A percentile compares a stretch with the other conserved stretches of the same genome.
These are phyloP conservation scores for Eupsittula cactorum DNA, from an alignment of 2,113 vertebrate species.

Conservation along the genomic window DNA sequence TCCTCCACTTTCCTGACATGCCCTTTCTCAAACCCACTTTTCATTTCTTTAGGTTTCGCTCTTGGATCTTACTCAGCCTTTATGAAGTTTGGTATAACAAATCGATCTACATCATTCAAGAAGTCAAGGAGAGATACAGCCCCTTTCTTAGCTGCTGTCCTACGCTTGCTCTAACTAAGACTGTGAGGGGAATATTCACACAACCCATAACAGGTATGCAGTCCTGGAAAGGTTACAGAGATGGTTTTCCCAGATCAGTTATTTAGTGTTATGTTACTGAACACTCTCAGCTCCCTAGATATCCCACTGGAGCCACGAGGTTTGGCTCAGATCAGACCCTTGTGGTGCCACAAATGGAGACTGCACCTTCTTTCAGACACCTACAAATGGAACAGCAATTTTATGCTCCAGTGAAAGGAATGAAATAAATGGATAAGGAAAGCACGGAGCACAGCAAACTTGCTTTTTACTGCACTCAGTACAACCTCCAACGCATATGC, in stretches of 20 bases:
- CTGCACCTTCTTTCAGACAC: background rate
- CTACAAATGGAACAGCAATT: background rate
- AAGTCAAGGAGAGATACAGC: background rate
- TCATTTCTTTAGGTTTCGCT: background rate
- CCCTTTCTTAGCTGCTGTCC: background rate
- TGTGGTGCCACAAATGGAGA: rapidly evolving
- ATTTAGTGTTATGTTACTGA: rapidly evolving
- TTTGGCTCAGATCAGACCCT: background rate
- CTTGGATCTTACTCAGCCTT: background rate
- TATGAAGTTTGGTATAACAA: background rate
- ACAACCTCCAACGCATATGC: rapidly evolving
- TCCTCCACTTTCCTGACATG: background rate
- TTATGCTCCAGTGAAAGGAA: background rate
- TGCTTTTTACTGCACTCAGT: background rate
- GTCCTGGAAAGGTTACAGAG: background rate
- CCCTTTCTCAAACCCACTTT: background rate
- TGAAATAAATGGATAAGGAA: background rate
- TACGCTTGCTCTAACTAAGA: background rate
- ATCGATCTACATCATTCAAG: background rate
- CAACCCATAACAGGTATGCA: rapidly evolving
- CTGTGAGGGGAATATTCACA: background rate
- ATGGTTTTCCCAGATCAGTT: background rate
- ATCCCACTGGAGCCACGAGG: rapidly evolving
- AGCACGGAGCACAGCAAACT: background rate
- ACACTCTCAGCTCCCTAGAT: background rate